A percentile compares a stretch with the other conserved stretches of the same genome.
Evolutionary conservation across 2,888 invertebrate species (phyloP).

Genomic region (Hoplodrina ambigua): DNA sequence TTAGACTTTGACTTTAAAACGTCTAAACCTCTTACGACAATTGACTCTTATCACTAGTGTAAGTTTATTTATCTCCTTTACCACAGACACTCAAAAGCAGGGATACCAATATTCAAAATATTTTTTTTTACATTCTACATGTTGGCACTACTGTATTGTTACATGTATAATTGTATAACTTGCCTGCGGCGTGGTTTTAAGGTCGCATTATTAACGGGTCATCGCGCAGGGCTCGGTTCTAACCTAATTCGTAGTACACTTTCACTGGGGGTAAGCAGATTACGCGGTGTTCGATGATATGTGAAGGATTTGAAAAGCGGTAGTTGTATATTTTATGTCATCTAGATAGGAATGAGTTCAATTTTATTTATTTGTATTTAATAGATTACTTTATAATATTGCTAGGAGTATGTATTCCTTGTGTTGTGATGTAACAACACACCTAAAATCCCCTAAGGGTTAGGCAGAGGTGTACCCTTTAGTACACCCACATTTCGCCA

Average conservation of each 20-base stretch:
- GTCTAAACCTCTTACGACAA: too few species aligned
- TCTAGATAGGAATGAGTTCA: neutral
- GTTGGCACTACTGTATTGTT: conserved; percentile 9
- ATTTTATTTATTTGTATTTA: too few species aligned
- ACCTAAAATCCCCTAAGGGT: too few species aligned
- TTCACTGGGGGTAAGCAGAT: conserved; percentile 40
- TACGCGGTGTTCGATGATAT: conserved; percentile 10
- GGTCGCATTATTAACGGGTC: conserved; percentile 57
- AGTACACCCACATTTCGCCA: too few species aligned
- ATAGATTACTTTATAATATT: too few species aligned
- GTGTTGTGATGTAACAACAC: too few species aligned
- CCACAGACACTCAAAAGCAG: neutral
- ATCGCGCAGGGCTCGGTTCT: conserved; percentile 30
- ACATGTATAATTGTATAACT: conserved; percentile 13
- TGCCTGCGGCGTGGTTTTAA: conserved; percentile 32
- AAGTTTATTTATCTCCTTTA: neutral
- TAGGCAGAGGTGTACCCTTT: too few species aligned
- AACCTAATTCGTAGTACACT: conserved; percentile 47
- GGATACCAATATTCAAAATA: neutral
- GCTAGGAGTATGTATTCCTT: too few species aligned
- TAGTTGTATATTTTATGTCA: neutral
- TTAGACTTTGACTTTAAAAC: too few species aligned
- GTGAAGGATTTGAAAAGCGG: conserved; percentile 5
- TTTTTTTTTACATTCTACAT: neutral
- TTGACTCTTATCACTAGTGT: too few species aligned